Base-by-base conservation (phyloP, 2,113 vertebrate genomes). In the Dendrocopos noguchii region DNA sequence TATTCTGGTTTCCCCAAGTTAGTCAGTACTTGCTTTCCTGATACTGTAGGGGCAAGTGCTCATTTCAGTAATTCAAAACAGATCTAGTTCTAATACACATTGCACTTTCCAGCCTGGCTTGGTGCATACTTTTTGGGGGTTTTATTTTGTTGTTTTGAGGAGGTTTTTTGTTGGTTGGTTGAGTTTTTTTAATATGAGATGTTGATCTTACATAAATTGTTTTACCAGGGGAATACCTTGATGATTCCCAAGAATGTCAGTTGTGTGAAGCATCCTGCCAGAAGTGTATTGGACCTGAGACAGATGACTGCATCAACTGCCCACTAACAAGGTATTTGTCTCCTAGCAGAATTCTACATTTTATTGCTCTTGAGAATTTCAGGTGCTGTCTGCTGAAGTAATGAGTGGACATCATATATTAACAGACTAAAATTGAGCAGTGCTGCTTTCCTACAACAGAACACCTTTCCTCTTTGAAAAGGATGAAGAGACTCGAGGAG, bases 251-350 rank as follows among this genome's bases (percentile, higher is more conserved):
- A n/a, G 88, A 63, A 34, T 99, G 99, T 91, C 97, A 94, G 56
- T 70, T 91, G 66, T 99, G 99, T 93, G 97, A 98, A 9, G 67
- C 53, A 55, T 98, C 98, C 2, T 99, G 99, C 94, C 89, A 92
- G 95, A 97, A 94, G 76, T 99, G 99, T 94, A 76, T 57, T 16
- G 99, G 99, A 55, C 98, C 98, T 7, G 94, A 97, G 90, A 78
- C 15, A 4, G 95, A 98, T 53, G 96, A 98, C 86, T 99, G 99
- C 96, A 98, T 97, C 78, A 97, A 95, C 94, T 99, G 99, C 80
- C 75, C 94, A 3, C 0, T 4, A 8, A 94, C 97, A 87, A 97
- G 98, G 99, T 99, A 96, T 97, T 96, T 68, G 7, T 60, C 42
- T 80, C 28, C 27, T 12, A 31, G 31, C 21, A 53, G 55, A 88